phyloP scores from a whole-genome alignment of 2,888 invertebrate genomes.

The Spialia ferax region DNA sequence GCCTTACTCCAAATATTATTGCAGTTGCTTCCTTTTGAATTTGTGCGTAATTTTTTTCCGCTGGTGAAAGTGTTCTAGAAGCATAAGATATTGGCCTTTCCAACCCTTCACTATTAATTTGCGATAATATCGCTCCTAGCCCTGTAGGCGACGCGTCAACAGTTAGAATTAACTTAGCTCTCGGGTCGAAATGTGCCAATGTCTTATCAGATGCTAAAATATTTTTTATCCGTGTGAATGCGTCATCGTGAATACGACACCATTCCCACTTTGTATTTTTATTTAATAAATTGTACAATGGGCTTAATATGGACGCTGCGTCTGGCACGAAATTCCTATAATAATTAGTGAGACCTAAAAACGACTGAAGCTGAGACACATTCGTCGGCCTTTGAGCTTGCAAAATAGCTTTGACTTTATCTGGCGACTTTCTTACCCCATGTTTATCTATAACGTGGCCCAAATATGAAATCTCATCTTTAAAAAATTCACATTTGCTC shows the following conservation, averaged over 20 bases:
- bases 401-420: conserved; percentile 22
- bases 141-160: conserved; percentile 48
- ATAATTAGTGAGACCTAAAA: background rate
- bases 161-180: conserved; percentile 42
- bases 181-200: conserved; percentile 35
- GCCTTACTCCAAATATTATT: background rate
- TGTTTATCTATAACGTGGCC: conserved; percentile 43
- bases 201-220: conserved; percentile 27
- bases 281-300: background rate
- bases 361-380: background rate
- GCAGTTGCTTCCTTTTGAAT: background rate
- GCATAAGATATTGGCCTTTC: background rate
- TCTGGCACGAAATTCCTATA: conserved; percentile 2
- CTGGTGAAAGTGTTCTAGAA: background rate
- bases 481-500: conserved; percentile 44
- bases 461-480: conserved; percentile 44
- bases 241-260: conserved; percentile 20
- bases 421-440: conserved; percentile 44
- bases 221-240: conserved; percentile 40
- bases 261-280: conserved; percentile 29
- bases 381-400: background rate
- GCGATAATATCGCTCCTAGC: conserved; percentile 47
- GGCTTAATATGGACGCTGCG: background rate
- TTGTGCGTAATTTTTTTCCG: background rate
- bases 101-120: conserved; percentile 33